Conservation (phyloP, 2,797 vertebrate species). For the Vipera ursinii region DNA sequence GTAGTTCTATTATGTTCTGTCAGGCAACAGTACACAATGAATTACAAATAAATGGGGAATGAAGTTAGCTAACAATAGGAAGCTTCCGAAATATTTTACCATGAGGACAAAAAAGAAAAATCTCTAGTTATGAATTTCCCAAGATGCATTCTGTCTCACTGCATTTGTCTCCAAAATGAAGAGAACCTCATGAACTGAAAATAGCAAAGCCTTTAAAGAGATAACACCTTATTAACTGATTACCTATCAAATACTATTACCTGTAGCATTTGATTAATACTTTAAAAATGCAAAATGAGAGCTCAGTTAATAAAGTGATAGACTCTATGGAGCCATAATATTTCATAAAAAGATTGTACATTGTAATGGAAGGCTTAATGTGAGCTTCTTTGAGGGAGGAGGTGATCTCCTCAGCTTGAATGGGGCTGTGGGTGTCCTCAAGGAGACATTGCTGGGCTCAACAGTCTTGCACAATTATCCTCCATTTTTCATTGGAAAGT, state of each 20-base stretch:
- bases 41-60: conserved; percentile 65
- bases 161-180: neutral
- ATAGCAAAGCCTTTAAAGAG: conserved; percentile 33
- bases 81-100: conserved; percentile 32
- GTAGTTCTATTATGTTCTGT: conserved; percentile 62
- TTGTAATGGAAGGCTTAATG: conserved; percentile 22
- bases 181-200: conserved; percentile 2
- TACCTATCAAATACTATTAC: conserved; percentile 4
- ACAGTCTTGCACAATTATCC: neutral
- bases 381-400: neutral
- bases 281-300: conserved; percentile 32
- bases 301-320: neutral
- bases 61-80: conserved; percentile 42
- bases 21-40: conserved; percentile 64
- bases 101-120: conserved; percentile 16
- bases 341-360: conserved; percentile 8
- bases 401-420: neutral
- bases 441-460: neutral
- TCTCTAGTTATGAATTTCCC: neutral
- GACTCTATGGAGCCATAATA: conserved; percentile 11
- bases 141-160: neutral
- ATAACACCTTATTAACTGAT: conserved; percentile 28
- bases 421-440: neutral
- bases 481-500: neutral
- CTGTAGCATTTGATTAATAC: conserved; percentile 16